Evolutionary conservation across 2,113 vertebrate species (phyloP).

Genomic region (Myotis yumanensis): DNA sequence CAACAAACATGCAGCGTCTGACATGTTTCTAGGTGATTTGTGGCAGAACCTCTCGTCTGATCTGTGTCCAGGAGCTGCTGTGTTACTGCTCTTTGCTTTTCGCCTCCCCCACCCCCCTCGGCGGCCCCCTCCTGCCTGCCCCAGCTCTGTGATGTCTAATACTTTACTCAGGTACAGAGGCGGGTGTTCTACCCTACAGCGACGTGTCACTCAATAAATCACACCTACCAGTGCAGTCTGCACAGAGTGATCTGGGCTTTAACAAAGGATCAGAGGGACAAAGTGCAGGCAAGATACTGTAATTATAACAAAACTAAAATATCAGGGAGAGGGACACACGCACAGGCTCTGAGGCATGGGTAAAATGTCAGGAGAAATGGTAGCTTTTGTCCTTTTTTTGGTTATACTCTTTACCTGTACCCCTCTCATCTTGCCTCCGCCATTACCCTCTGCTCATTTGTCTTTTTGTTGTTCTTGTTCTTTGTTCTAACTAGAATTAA

Average conservation of each 20-base stretch:
- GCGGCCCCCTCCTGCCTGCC: conserved; percentile 78
- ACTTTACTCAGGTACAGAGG: conserved; percentile 89
- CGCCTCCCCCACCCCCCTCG: conserved; percentile 65
- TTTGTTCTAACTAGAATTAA: conserved; percentile 19
- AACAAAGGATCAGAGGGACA: conserved; percentile 89
- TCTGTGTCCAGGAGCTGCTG: conserved; percentile 89
- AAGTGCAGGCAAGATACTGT: conserved; percentile 86
- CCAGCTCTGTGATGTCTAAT: conserved; percentile 88
- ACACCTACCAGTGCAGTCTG: conserved; percentile 85
- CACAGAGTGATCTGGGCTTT: conserved; percentile 85
- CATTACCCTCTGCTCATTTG: neutral
- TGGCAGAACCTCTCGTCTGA: conserved; percentile 91
- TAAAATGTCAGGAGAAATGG: conserved; percentile 77
- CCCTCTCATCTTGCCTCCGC: neutral
- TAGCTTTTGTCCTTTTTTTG: conserved; percentile 64
- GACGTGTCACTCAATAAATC: conserved; percentile 92
- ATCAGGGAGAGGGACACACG: conserved; percentile 76
- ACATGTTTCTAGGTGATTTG: conserved; percentile 93
- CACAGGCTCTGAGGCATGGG: conserved; percentile 72
- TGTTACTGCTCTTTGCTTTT: conserved; percentile 85
- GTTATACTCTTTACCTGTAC: conserved; percentile 48
- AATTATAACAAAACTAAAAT: conserved; percentile 88
- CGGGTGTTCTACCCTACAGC: conserved; percentile 87
- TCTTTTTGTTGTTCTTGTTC: conserved; percentile 12
- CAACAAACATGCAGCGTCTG: conserved; percentile 97